Base-by-base conservation (phyloP, 2,113 vertebrate species). In the Xiphophorus couchianus region DNA sequence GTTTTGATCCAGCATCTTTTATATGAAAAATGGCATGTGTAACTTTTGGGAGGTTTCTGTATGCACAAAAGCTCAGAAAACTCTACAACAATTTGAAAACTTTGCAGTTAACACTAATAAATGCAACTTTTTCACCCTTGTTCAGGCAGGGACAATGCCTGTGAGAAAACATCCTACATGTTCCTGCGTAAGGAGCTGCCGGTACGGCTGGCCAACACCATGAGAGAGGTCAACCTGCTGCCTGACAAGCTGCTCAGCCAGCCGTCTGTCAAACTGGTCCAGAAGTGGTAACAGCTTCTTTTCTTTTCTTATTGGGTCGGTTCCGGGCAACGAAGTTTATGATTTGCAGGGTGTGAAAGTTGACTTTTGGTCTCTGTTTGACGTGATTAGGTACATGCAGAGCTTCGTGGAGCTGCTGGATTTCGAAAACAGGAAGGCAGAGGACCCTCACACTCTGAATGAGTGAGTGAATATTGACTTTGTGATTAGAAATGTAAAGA, bases 101-200 rank as follows among this genome's bases (percentile, higher is more conserved):
- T 9, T 15, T 62, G 12, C 1, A 15, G 28, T 19, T 42, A 22
- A 37, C 19, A 1, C 13, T 35, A 35, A 35, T 22, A 22, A 64
- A 64, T 19, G 7, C 22, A 22, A 30, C 14, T 58, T 30, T 42
- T 27, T 33, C 8, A 22, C 2, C n/a, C 51, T 29, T 39, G 73
- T 73, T 66, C 86, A 98, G 97, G 97, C 58, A 93, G 95, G 88
- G 95, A 98, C 76, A 98, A 98, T 96, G 97, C 97, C 0, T 98
- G 97, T 73, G 97, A 98, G 82, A 98, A 98, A 85, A 98, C 97
- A 0, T 98, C 97, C 0, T 98, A 97, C 81, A 96, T 98, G 96
- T 98, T 98, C 87, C 94, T 98, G 68, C 95, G 97, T 44, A 98
- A 98, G 82, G 97, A 98, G 77, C 95, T 98, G 81, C 96, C 96